These are phyloP conservation scores for Agonopterix alstromeriana DNA, from an alignment of 2,888 invertebrate species.

Conservation along the genomic window DNA sequence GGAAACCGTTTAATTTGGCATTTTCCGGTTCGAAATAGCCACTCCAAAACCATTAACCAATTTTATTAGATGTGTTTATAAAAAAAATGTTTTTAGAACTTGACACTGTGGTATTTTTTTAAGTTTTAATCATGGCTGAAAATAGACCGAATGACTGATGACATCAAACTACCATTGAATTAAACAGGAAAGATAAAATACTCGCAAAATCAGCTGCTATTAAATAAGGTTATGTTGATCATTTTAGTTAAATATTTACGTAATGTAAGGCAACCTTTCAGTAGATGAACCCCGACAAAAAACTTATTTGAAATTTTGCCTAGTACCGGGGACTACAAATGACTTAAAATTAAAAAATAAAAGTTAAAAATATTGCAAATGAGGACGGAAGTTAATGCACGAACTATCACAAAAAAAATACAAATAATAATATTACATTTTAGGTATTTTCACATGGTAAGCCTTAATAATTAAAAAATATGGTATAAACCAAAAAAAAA, in stretches of 20 bases:
- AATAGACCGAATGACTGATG: too few relatives aligned
- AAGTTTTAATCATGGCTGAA: too few relatives aligned
- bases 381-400: constrained; percentile 41
- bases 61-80: too few relatives aligned
- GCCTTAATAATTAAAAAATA: constrained; percentile 28
- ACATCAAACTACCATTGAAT: too few relatives aligned
- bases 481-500: constrained; percentile 42
- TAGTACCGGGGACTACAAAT: background rate
- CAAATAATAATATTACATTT: constrained; percentile 12
- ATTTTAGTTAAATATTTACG: constrained; percentile 33
- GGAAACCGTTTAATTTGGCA: too few relatives aligned
- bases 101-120: too few relatives aligned
- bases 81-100: too few relatives aligned
- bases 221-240: too few relatives aligned
- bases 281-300: constrained; percentile 2
- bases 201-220: too few relatives aligned
- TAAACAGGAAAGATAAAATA: too few relatives aligned
- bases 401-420: constrained; percentile 51
- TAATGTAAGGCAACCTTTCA: constrained; percentile 67
- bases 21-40: too few relatives aligned
- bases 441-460: constrained; percentile 16
- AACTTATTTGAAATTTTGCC: constrained; percentile 7
- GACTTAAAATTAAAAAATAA: background rate
- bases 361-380: constrained; percentile 5
- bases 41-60: too few relatives aligned